Base-by-base conservation (phyloP, 2,113 vertebrate species). In the Lutjanus erythropterus region DNA sequence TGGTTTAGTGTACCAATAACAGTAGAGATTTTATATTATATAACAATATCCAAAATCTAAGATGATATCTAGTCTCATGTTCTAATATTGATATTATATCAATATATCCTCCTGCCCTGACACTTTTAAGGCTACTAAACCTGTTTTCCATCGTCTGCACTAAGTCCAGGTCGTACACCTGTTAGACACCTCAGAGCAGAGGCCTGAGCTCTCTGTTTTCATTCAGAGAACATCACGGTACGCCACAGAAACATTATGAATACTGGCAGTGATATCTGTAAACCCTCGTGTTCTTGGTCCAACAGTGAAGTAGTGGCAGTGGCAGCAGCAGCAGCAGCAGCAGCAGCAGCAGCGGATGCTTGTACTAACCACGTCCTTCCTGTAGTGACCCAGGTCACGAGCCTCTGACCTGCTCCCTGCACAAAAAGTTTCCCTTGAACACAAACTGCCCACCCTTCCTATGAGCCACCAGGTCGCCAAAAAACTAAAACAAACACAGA, bases 291-390 rank as follows among this genome's bases (percentile, higher is more conserved):
- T 35, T 19, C 12, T 64, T 61, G 5, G 50, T 70, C 81, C 49
- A n/a, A 25, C 68, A 61, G 39, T 56, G 71, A 67, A 62, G 75
- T 31, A 68, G n/a, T n/a, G n/a, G n/a, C n/a, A n/a, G n/a, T n/a
- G n/a, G 75, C 74, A 79, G 78, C 78, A 69, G 72, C 53, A 80
- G 66, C 75, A 77, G 81, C 83, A n/a, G 71, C 35, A 64, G 75
- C 74, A 79, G 78, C 78, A 69, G 72, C 53, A 80, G 66, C 75
- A 77, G 81, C 83, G 88, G 91, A 93, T 91, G 90, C 91, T 91
- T 89, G 86, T 82, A 79, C 89, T 91, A 65, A 86, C 81, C 85
- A 79, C 29, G 9, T 94, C 92, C 93, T 94, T 94, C 93, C 92
- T 94, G 87, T 81, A 88, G 87, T 90, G 89, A 90, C 88, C 87